Percentiles rank a stretch among this genome's conserved stretches.
phyloP scores from a whole-genome alignment of 1,140 invertebrate species.

The Stenopsyche tienmushanensis region DNA sequence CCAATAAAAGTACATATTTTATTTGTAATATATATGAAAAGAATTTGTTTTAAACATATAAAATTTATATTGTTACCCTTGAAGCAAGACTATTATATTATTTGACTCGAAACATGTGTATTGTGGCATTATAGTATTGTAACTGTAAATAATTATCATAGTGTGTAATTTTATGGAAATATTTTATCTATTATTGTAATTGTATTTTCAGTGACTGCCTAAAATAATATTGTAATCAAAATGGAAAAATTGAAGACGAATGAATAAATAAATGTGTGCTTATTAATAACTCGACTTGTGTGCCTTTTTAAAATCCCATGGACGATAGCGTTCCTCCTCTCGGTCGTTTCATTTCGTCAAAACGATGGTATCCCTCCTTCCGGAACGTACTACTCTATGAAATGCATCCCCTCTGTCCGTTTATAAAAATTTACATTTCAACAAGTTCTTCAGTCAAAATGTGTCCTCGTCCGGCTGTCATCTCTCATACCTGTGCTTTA shows the following conservation, averaged over 20 bases:
- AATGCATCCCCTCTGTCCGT: too few species aligned
- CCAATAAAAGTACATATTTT: constrained; percentile 11
- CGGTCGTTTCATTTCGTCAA: too few species aligned
- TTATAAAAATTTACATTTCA: too few species aligned
- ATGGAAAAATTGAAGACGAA: constrained; percentile 40
- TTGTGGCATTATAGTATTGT: constrained; percentile 40
- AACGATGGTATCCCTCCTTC: too few species aligned
- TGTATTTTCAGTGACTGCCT: constrained; percentile 42
- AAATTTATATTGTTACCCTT: constrained; percentile 41
- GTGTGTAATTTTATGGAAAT: constrained; percentile 41
- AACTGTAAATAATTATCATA: constrained; percentile 42
- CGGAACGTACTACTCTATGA: too few species aligned
- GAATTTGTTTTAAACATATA: constrained; percentile 15
- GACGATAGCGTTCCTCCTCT: too few species aligned
- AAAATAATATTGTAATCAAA: constrained; percentile 40
- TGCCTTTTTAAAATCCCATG: too few species aligned
- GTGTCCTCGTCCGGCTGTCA: too few species aligned
- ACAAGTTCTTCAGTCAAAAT: too few species aligned
- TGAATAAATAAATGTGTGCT: constrained; percentile 42
- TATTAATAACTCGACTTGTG: too few species aligned
- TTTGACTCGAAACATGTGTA: constrained; percentile 35
- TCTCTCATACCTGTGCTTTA: too few species aligned
- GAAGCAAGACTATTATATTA: constrained; percentile 40
- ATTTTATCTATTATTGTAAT: constrained; percentile 42
- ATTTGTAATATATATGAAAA: not conserved